Percentiles rank a stretch among this genome's conserved stretches.
These are phyloP conservation scores for Synergus japonicus DNA, from an alignment of 2,888 invertebrate genomes.

Conservation along the genomic window DNA sequence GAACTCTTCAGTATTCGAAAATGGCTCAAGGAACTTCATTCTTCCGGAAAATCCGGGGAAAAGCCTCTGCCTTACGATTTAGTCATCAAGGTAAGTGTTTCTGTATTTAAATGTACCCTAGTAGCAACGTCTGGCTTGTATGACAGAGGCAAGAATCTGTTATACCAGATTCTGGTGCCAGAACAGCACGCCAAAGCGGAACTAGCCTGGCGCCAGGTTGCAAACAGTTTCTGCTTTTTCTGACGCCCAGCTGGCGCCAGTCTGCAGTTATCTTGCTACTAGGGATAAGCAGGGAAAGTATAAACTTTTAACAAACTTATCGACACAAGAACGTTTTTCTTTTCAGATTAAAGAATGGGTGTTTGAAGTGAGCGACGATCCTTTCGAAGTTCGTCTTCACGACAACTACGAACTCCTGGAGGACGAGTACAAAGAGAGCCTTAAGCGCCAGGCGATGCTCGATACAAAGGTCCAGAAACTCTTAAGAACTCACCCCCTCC, in stretches of 20 bases:
- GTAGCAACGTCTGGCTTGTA: too few species aligned
- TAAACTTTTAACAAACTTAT: too few species aligned
- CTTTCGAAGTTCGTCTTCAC: slow-evolving; percentile 96
- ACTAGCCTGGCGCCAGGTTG: too few species aligned
- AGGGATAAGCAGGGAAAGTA: too few species aligned
- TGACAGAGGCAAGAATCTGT: too few species aligned
- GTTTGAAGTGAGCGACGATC: slow-evolving; percentile 97
- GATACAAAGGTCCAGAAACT: slow-evolving; percentile 92
- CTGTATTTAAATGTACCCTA: not conserved
- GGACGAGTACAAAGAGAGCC: slow-evolving; percentile 96
- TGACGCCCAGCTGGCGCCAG: too few species aligned
- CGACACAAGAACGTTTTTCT: not conserved
- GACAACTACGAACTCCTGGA: slow-evolving; percentile 97
- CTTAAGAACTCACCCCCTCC: slow-evolving; percentile 88
- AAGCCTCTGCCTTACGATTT: slow-evolving; percentile 92
- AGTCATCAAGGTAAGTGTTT: slow-evolving; percentile 85
- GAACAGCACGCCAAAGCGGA: too few species aligned
- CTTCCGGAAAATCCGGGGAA: slow-evolving; percentile 80
- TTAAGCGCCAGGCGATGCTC: slow-evolving; percentile 92
- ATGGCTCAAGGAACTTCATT: slow-evolving; percentile 94
- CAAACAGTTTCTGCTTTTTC: too few species aligned
- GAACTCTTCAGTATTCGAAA: slow-evolving; percentile 94
- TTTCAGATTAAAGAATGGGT: slow-evolving; percentile 89
- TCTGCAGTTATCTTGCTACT: too few species aligned
- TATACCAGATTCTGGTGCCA: too few species aligned